Conservation (phyloP, 1,140 invertebrate genomes). For the Drosophila kurseongensis region DNA sequence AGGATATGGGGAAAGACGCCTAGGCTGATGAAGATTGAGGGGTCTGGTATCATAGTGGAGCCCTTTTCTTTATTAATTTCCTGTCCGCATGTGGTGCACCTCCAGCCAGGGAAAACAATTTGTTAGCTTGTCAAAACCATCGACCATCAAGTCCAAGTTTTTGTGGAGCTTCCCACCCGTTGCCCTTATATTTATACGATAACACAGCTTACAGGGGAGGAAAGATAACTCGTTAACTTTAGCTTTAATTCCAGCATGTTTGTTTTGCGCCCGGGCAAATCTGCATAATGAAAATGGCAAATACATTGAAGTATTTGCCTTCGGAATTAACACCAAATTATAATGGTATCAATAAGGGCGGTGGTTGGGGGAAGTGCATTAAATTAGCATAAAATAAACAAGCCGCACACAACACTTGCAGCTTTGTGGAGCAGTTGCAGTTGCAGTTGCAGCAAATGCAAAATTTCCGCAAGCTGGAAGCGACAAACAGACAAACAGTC, state of each 20-base stretch:
- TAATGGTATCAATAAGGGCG: slow-evolving; percentile 64
- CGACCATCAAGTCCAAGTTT: slow-evolving; percentile 54
- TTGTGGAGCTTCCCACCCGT: not conserved
- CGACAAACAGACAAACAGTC: slow-evolving; percentile 56
- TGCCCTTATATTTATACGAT: not conserved
- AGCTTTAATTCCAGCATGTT: slow-evolving; percentile 60
- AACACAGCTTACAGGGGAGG: not conserved
- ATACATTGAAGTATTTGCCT: slow-evolving; percentile 62
- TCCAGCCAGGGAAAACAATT: slow-evolving; percentile 79
- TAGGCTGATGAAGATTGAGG: slow-evolving; percentile 44
- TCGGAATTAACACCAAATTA: slow-evolving; percentile 75
- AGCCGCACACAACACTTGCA: slow-evolving; percentile 31
- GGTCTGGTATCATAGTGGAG: slow-evolving; percentile 31
- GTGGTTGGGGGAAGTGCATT: slow-evolving; percentile 55
- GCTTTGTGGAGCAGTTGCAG: slow-evolving; percentile 13
- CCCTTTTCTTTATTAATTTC: slow-evolving; percentile 79
- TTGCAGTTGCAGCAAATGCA: slow-evolving; percentile 57
- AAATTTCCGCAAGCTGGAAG: slow-evolving; percentile 60
- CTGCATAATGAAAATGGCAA: slow-evolving; percentile 75
- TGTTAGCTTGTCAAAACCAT: slow-evolving; percentile 80
- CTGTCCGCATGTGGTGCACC: slow-evolving; percentile 79
- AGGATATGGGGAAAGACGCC: slow-evolving; percentile 10
- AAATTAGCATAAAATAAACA: slow-evolving; percentile 81
- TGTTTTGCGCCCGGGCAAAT: slow-evolving; percentile 52
- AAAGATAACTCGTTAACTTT: slow-evolving; percentile 64